A percentile compares a stretch with the other conserved stretches of the same genome.
Conservation (phyloP, 2,888 invertebrate genomes). For the Diachrysia chrysitis region DNA sequence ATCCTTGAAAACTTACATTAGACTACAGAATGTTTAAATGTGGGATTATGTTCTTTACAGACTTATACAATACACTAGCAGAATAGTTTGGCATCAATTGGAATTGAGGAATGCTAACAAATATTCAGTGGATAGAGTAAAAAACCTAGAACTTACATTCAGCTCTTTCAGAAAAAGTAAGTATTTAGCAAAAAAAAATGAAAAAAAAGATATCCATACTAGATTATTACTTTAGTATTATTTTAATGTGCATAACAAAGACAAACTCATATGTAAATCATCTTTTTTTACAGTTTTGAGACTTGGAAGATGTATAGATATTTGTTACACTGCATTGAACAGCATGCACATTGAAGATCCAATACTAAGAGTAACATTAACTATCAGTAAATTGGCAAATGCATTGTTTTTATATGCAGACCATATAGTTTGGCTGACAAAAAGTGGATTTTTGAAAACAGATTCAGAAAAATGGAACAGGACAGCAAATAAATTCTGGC, state of each 20-base stretch:
- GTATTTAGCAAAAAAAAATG: slow-evolving; percentile 31
- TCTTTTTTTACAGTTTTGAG: slow-evolving; percentile 92
- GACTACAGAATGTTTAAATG: neutral
- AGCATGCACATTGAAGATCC: slow-evolving; percentile 93
- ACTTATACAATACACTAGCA: slow-evolving; percentile 94
- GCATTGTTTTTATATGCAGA: slow-evolving; percentile 95
- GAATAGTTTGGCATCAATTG: slow-evolving; percentile 94
- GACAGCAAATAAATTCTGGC: slow-evolving; percentile 94
- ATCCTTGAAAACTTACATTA: neutral
- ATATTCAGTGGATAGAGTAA: slow-evolving; percentile 92
- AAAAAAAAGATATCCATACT: too few relatives aligned
- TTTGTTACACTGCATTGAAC: slow-evolving; percentile 92
- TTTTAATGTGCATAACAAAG: too few relatives aligned
- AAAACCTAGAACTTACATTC: slow-evolving; percentile 94
- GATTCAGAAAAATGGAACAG: slow-evolving; percentile 93
- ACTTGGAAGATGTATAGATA: slow-evolving; percentile 95
- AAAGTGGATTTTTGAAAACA: slow-evolving; percentile 91
- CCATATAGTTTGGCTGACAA: slow-evolving; percentile 95
- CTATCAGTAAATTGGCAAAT: slow-evolving; percentile 94
- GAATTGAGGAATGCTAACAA: slow-evolving; percentile 90
- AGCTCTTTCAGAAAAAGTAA: slow-evolving; percentile 96
- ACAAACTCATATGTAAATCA: too few relatives aligned
- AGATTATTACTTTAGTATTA: too few relatives aligned
- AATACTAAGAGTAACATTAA: slow-evolving; percentile 92
- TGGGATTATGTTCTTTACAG: slow-evolving; percentile 78